Evolutionary conservation across 1,140 invertebrate genomes (phyloP).

Genomic region (Triops cancriformis): DNA sequence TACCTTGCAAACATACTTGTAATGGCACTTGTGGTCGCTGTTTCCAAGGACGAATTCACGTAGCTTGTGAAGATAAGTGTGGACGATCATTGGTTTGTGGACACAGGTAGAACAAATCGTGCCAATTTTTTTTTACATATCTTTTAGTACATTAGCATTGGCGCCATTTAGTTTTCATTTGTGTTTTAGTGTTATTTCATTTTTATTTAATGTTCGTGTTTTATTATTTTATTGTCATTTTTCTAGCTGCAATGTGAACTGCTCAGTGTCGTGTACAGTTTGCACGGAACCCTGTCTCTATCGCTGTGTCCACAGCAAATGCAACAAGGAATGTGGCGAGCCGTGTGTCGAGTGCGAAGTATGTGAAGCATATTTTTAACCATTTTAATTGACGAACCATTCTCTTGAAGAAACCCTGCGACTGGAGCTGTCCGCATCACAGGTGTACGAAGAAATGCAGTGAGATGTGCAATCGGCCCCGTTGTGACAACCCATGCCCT

Average conservation of each 20-base stretch:
- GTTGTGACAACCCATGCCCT: conserved; percentile 47
- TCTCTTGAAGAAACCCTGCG: conserved; percentile 32
- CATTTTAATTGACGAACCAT: not conserved
- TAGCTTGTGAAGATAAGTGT: conserved; percentile 50
- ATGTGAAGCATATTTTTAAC: conserved; percentile 27
- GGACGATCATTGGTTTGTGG: conserved; percentile 51
- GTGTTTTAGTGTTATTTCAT: too few relatives aligned
- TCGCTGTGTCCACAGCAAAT: conserved; percentile 44
- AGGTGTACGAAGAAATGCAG: conserved; percentile 49
- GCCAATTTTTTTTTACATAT: not conserved
- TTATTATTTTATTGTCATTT: not conserved
- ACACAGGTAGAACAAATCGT: conserved; percentile 44
- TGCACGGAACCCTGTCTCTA: conserved; percentile 50
- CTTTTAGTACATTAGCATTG: too few relatives aligned
- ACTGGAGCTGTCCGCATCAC: conserved; percentile 45
- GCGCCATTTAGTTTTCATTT: too few relatives aligned
- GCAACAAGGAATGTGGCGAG: conserved; percentile 31
- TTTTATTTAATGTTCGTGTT: not conserved
- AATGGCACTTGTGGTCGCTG: conserved; percentile 51
- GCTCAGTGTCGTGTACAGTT: conserved; percentile 51
- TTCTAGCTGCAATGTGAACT: conserved; percentile 47
- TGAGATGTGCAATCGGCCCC: conserved; percentile 43
- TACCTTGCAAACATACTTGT: conserved; percentile 52
- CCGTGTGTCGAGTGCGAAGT: conserved; percentile 51
- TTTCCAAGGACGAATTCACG: conserved; percentile 52